These are phyloP conservation scores for Lamproptera curius DNA, from an alignment of 2,888 invertebrate species.

Conservation along the genomic window DNA sequence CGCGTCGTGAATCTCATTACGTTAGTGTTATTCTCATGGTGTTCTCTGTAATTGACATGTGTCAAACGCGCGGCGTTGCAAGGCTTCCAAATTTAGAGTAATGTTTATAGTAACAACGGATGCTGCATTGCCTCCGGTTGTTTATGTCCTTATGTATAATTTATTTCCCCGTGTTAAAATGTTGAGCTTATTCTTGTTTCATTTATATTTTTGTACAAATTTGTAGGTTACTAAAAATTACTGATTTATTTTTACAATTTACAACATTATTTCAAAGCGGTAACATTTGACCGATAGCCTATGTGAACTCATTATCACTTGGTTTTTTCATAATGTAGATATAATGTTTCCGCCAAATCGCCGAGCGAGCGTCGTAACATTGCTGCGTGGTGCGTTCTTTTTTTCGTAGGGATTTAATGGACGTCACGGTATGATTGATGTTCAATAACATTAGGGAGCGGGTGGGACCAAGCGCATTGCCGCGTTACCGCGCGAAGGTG, in stretches of 20 bases:
- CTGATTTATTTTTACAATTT: too few relatives aligned
- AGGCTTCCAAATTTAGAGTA: slow-evolving; percentile 57
- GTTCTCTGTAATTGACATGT: slow-evolving; percentile 53
- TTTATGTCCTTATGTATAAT: slow-evolving; percentile 10
- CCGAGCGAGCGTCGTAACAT: slow-evolving; percentile 2
- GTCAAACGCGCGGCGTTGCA: slow-evolving; percentile 53
- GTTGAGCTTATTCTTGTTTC: too few relatives aligned
- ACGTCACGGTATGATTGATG: slow-evolving; percentile 34
- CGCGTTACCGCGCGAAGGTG: slow-evolving; percentile 33
- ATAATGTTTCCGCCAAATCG: too few relatives aligned
- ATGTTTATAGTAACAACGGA: slow-evolving; percentile 69
- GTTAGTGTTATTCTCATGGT: slow-evolving; percentile 30
- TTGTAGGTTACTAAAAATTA: too few relatives aligned
- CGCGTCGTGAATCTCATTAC: slow-evolving; percentile 20
- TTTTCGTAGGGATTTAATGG: slow-evolving; percentile 25
- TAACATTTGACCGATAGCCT: slow-evolving; percentile 9
- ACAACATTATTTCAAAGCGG: too few relatives aligned
- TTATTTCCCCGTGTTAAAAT: too few relatives aligned
- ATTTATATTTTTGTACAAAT: too few relatives aligned
- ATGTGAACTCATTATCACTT: slow-evolving; percentile 18
- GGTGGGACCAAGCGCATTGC: slow-evolving; percentile 23
- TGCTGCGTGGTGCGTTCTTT: slow-evolving; percentile 6
- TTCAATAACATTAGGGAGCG: slow-evolving; percentile 32
- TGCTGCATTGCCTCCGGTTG: slow-evolving; percentile 40
- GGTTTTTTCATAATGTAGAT: too few relatives aligned